These are phyloP conservation scores for Lycophotia porphyrea DNA, from an alignment of 2,888 invertebrate genomes.

Conservation along the genomic window DNA sequence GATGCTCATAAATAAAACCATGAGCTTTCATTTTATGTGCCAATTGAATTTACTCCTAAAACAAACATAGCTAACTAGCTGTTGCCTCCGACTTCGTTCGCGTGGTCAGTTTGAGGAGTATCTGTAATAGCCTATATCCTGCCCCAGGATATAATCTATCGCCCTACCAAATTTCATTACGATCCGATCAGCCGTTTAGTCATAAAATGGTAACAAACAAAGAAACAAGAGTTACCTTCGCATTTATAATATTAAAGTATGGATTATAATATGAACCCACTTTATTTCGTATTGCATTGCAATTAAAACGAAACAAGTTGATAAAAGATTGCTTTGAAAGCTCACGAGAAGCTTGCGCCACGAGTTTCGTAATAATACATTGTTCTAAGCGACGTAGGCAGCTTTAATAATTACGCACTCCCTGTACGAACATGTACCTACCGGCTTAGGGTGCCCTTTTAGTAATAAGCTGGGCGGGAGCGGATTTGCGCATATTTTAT, in stretches of 20 bases:
- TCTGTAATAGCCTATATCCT: no score
- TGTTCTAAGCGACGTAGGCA: slow-evolving; percentile 64
- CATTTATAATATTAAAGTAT: no score
- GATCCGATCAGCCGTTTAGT: no score
- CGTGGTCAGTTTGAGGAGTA: no score
- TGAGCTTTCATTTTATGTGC: neutral
- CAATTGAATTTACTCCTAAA: neutral
- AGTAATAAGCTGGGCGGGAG: slow-evolving; percentile 9
- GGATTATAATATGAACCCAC: no score
- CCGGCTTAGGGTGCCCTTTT: slow-evolving; percentile 3
- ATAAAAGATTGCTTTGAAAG: slow-evolving; percentile 52
- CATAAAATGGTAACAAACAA: no score
- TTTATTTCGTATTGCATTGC: neutral
- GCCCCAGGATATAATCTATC: no score
- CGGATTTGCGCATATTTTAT: neutral
- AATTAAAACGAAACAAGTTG: slow-evolving; percentile 16
- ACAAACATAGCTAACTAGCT: no score
- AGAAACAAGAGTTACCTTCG: no score
- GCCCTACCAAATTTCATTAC: no score
- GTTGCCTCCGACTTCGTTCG: no score
- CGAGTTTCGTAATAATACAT: slow-evolving; percentile 67
- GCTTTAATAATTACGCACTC: slow-evolving; percentile 53
- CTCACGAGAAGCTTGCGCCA: slow-evolving; percentile 66
- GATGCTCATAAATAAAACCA: neutral
- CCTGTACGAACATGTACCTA: slow-evolving; percentile 36